Conservation (phyloP, 37 sponge, comb jelly and placozoan genomes). For the Crambe crambe region DNA sequence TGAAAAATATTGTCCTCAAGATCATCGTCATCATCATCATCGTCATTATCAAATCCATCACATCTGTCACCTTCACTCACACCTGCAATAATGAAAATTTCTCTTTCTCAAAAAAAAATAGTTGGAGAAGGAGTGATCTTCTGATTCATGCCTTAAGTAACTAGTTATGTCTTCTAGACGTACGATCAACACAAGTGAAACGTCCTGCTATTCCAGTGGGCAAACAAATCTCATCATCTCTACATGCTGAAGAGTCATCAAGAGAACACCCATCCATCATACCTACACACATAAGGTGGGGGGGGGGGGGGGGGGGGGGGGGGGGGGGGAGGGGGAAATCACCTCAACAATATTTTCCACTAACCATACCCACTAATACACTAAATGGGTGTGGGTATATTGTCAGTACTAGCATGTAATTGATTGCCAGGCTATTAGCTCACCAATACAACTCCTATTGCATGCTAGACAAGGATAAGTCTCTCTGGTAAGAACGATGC, state of each 20-base stretch:
- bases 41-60: neutral
- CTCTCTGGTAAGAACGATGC: neutral
- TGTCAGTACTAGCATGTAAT: neutral
- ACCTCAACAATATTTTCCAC: no score
- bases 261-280: neutral
- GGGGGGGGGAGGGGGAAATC: no score
- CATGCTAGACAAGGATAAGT: neutral
- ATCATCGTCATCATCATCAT: neutral
- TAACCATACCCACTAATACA: no score
- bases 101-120: neutral
- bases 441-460: neutral
- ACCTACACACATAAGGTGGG: neutral
- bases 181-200: neutral
- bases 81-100: neutral
- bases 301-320: no score
- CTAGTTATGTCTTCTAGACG: neutral
- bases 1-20: neutral
- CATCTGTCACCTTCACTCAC: neutral
- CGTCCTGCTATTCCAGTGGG: neutral
- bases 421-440: neutral
- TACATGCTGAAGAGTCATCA: neutral
- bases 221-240: neutral
- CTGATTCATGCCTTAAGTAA: neutral
- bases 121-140: no score
- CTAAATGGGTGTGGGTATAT: no score